Evolutionary conservation across 2,113 vertebrate genomes (phyloP).

Genomic region (Proterorhinus semilunaris): DNA sequence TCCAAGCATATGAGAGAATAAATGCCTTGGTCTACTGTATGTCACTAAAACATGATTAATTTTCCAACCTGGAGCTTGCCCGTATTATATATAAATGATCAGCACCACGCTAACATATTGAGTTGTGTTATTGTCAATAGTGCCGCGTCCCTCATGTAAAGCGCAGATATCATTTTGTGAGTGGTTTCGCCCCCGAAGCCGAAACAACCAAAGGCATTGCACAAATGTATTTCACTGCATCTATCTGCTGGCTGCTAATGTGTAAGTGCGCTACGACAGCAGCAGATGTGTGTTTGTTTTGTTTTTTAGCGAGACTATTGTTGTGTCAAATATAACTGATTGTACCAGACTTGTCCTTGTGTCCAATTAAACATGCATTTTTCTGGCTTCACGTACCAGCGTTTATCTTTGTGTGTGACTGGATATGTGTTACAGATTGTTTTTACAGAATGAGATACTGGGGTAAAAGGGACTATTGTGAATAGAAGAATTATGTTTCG

Average conservation of each 20-base stretch:
- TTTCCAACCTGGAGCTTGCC: too few species aligned
- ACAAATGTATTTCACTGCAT: constrained; percentile 24
- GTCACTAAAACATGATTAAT: constrained; percentile 5
- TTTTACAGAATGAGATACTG: not conserved
- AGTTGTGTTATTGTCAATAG: not conserved
- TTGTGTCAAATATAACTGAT: constrained; percentile 53
- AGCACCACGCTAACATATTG: not conserved
- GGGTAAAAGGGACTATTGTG: not conserved
- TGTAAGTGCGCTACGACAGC: constrained; percentile 45
- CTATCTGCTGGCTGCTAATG: constrained; percentile 31
- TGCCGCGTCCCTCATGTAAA: constrained; percentile 15
- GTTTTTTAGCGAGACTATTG: constrained; percentile 15
- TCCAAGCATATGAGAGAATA: not conserved
- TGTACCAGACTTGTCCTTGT: constrained; percentile 50
- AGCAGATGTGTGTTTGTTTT: constrained; percentile 57
- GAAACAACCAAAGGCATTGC: constrained; percentile 47
- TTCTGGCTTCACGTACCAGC: constrained; percentile 27
- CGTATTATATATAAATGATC: too few species aligned
- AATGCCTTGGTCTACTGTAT: constrained; percentile 47
- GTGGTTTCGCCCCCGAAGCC: constrained; percentile 12
- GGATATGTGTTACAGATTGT: not conserved
- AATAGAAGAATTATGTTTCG: not conserved
- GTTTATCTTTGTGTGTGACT: constrained; percentile 23
- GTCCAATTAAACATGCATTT: constrained; percentile 52
- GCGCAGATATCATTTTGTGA: constrained; percentile 8